Conservation (phyloP, 2,113 vertebrate genomes). For the Xerus inauris region DNA sequence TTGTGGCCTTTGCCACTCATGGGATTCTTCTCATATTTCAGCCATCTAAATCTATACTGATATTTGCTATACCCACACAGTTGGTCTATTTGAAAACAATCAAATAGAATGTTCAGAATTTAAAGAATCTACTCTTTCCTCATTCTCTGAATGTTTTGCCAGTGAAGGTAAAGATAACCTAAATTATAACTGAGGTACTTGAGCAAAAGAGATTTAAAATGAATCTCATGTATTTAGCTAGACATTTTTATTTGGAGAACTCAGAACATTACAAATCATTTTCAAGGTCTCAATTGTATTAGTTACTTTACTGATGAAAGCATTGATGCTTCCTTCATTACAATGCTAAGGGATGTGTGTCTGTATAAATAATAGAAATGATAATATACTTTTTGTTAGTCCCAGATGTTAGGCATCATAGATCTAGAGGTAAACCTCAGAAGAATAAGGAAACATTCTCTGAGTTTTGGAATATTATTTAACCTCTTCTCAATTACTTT, state of each 20-base stretch:
- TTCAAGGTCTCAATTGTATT: not conserved
- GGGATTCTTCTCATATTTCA: not conserved
- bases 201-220: not conserved
- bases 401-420: not conserved
- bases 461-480: not conserved
- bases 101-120: conserved; percentile 36
- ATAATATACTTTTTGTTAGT: not conserved
- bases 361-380: not conserved
- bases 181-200: not conserved
- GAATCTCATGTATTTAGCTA: not conserved
- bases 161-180: not conserved
- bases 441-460: not conserved
- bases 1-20: not conserved
- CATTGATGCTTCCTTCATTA: not conserved
- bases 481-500: not conserved
- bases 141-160: not conserved
- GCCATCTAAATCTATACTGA: not conserved
- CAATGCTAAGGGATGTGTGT: not conserved
- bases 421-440: not conserved
- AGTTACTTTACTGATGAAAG: not conserved
- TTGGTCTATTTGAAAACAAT: not conserved
- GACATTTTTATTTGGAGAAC: conserved; percentile 29
- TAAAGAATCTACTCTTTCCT: not conserved
- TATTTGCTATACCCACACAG: not conserved
- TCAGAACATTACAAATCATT: conserved; percentile 43